These are phyloP conservation scores for Saccopteryx bilineata DNA, from an alignment of 2,113 vertebrate genomes.

Conservation along the genomic window DNA sequence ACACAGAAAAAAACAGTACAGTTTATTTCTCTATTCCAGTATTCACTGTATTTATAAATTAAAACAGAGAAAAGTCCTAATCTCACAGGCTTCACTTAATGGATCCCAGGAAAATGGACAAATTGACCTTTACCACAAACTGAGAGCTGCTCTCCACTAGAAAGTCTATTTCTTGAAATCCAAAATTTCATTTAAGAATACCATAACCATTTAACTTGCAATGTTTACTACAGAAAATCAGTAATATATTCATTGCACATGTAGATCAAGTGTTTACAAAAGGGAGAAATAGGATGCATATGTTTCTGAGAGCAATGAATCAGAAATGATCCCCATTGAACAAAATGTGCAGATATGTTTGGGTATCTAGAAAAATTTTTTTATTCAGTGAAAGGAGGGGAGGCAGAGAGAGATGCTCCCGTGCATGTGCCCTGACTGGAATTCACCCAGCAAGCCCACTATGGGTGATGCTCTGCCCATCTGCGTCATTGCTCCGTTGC, in stretches of 20 bases:
- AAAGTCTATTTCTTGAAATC: not conserved
- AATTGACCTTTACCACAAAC: conserved; percentile 36
- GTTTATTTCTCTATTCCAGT: not conserved
- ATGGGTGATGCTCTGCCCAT: no score
- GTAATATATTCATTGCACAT: not conserved
- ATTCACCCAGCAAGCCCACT: no score
- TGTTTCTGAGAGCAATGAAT: not conserved
- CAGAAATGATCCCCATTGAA: conserved; percentile 23
- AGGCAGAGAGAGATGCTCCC: no score
- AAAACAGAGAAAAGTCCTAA: conserved; percentile 35
- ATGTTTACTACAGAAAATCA: not conserved
- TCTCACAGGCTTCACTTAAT: conserved; percentile 8
- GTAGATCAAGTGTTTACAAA: not conserved
- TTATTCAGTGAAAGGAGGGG: no score
- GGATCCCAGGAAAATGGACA: conserved; percentile 29
- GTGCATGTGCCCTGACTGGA: no score
- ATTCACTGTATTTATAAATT: not conserved
- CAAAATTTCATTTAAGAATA: conserved; percentile 50
- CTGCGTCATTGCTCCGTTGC: no score
- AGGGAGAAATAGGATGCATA: not conserved
- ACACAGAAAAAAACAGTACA: not conserved
- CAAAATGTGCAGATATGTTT: not conserved
- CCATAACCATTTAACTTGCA: conserved; percentile 43
- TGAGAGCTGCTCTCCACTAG: conserved; percentile 17
- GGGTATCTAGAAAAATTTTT: not conserved